Percentiles rank a stretch among this genome's conserved stretches.
phyloP scores from a whole-genome alignment of 2,797 vertebrate species.

The Muscicapa comitata region DNA sequence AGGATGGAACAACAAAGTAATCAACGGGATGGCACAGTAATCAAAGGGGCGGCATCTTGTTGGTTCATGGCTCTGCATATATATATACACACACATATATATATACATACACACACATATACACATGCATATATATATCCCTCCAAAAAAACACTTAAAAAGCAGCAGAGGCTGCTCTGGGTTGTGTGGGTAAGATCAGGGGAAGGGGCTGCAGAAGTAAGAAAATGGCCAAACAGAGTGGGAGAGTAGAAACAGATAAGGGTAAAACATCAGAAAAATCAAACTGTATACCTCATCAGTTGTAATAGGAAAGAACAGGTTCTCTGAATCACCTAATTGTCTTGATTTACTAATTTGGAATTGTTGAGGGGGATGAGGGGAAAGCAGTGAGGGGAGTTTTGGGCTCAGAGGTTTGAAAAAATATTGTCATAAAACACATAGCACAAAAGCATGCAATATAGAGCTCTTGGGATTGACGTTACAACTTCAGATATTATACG shows the following conservation, averaged over 20 bases:
- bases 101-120: background rate
- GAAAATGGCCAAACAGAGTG: background rate
- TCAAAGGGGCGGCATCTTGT: background rate
- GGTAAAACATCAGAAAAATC: background rate
- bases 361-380: background rate
- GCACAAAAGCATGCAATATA: background rate
- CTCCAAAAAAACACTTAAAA: background rate
- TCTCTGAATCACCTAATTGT: background rate
- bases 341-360: background rate
- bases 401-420: background rate
- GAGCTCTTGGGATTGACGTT: background rate
- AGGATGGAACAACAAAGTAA: background rate
- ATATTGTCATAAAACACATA: background rate
- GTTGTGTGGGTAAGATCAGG: background rate
- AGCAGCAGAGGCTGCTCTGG: background rate
- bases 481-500: background rate
- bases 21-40: background rate
- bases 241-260: background rate
- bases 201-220: background rate
- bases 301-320: background rate
- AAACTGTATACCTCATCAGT: background rate
- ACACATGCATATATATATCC: too few relatives aligned
- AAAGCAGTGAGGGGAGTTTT: rapidly evolving
- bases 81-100: too few relatives aligned
- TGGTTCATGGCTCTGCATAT: background rate